Base-by-base conservation (phyloP, 2,113 vertebrate genomes). In the Enhydra lutris region DNA sequence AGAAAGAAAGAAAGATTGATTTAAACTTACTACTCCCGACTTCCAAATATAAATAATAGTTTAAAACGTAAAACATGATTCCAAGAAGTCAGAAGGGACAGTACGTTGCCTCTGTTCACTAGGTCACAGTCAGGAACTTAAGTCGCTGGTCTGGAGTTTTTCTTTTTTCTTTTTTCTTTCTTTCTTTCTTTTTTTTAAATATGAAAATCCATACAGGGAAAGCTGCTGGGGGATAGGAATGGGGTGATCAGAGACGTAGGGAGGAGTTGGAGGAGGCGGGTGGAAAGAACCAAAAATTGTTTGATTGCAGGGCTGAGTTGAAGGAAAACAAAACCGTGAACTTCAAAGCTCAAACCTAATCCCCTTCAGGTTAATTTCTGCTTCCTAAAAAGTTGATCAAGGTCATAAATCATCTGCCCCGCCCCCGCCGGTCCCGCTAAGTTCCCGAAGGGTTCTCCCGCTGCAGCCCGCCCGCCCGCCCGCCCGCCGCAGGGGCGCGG, bases 291-390 rank as follows among this genome's bases (percentile, higher is more conserved):
- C 91, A 59, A 79, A 55, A 97, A 97, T 92, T 92, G 82, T 98
- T 98, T 98, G 98, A 98, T 98, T 91, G 52, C 26, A 3, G 12
- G 88, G 78, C 95, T 93, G 94, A 95, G 96, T 97, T 81, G 97
- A 97, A 96, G 90, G 74, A 96, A 98, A 98, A 98, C 98, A 97
- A 98, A 98, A 95, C 98, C 97, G 18, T 98, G 98, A 98, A 98
- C 98, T 99, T 99, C 98, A 99, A 99, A 99, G 97, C 97, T 79
- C 31, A 12, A 67, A 5, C 95, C 83, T 97, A 98, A 97, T 87
- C 95, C 86, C 96, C 96, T 86, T 95, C 97, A 94, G 98, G 97
- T 98, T 98, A 97, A 98, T 98, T 98, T 97, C 91, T 96, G 36
- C 90, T 98, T 99, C 98, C 98, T 98, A 98, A 98, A 97, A 81